Evolutionary conservation across 2,888 invertebrate species (phyloP).

Genomic region (Phaonia tiefii): DNA sequence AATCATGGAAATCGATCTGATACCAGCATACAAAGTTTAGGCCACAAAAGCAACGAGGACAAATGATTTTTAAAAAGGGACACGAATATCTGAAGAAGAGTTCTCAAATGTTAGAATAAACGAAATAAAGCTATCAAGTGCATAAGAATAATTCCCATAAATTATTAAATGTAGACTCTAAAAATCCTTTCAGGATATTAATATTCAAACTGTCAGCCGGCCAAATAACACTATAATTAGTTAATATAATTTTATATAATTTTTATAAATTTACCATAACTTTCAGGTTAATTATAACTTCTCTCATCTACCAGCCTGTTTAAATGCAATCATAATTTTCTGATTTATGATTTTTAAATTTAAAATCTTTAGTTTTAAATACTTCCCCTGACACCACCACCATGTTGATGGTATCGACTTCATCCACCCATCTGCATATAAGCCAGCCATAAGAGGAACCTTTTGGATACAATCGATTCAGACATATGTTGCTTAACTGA

Average conservation of each 20-base stretch:
- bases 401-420: not conserved
- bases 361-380: slow-evolving; percentile 24
- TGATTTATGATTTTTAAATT: slow-evolving; percentile 63
- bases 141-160: no score
- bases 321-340: slow-evolving; percentile 47
- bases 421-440: slow-evolving; percentile 8
- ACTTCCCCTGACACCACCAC: not conserved
- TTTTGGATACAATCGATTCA: slow-evolving; percentile 14
- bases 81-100: no score
- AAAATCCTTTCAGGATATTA: no score
- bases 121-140: no score
- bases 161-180: no score
- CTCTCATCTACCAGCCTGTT: slow-evolving; percentile 18
- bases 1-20: slow-evolving; percentile 28
- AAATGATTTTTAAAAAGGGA: no score
- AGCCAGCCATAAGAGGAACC: slow-evolving; percentile 18
- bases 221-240: no score
- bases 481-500: slow-evolving; percentile 40
- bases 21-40: not conserved
- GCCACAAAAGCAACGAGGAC: not conserved
- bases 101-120: no score
- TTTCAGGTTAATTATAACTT: slow-evolving; percentile 62
- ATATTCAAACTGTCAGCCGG: no score
- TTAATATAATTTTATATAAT: no score
- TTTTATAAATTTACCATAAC: slow-evolving; percentile 42